Evolutionary conservation across 2,888 invertebrate species (phyloP).

Genomic region (Acrobasis consociella): DNA sequence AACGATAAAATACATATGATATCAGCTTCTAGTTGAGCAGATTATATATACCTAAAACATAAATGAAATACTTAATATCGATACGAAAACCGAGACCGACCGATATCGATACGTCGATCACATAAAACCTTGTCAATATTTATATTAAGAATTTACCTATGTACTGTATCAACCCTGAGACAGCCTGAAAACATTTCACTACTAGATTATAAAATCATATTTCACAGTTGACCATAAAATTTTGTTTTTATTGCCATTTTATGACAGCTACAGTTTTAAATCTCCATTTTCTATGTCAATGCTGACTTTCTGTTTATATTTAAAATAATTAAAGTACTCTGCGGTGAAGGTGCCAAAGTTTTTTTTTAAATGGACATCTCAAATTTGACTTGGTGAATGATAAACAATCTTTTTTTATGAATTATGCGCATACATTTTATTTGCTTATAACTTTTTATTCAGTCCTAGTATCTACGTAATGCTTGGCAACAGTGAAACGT

Average conservation of each 20-base stretch:
- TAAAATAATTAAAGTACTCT: constrained; percentile 5
- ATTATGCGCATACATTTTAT: constrained; percentile 3
- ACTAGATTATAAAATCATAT: constrained; percentile 5
- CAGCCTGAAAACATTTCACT: not conserved
- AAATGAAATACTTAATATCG: too few species aligned
- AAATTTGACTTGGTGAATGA: not conserved
- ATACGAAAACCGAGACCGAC: too few species aligned
- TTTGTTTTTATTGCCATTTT: constrained; percentile 15
- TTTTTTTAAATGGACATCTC: not conserved
- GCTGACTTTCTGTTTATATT: constrained; percentile 7
- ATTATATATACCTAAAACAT: too few species aligned
- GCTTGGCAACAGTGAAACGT: not conserved
- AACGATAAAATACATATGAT: too few species aligned
- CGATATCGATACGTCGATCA: too few species aligned
- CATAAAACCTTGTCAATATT: too few species aligned
- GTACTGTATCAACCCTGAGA: too few species aligned
- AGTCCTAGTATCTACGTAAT: not conserved
- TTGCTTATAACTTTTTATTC: not conserved
- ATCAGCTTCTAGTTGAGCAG: too few species aligned
- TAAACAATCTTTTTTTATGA: not conserved
- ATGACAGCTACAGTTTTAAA: constrained; percentile 18
- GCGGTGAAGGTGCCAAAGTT: not conserved
- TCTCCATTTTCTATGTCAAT: constrained; percentile 17
- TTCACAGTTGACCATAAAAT: constrained; percentile 1
- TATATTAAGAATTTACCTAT: too few species aligned